Conservation (phyloP, 2,888 invertebrate species). For the Nephrotoma guestfalica region DNA sequence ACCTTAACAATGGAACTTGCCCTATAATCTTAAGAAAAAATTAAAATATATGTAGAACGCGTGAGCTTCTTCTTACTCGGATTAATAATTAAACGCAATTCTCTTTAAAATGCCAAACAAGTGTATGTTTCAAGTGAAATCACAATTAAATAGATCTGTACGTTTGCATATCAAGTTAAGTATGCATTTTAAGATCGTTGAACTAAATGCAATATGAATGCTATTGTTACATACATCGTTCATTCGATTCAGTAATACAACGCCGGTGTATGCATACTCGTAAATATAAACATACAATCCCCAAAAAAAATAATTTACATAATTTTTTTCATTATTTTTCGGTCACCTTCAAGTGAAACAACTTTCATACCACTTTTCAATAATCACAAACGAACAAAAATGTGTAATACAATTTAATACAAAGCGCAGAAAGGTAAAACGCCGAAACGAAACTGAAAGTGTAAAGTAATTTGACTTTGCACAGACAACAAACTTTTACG, state of each 20-base stretch:
- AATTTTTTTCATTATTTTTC: background rate
- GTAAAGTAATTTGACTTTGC: background rate
- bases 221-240: background rate
- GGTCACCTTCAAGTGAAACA: constrained; percentile 3
- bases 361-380: constrained; percentile 1
- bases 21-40: background rate
- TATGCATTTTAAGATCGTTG: background rate
- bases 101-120: too few species aligned
- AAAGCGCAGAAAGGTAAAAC: background rate
- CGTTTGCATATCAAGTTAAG: too few species aligned
- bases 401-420: background rate
- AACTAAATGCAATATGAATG: background rate
- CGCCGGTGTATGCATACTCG: background rate
- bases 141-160: too few species aligned
- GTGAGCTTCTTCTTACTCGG: too few species aligned
- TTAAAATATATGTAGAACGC: background rate
- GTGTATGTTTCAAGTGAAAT: too few species aligned
- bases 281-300: background rate
- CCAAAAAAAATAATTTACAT: background rate
- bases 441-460: background rate
- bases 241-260: background rate
- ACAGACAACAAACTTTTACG: background rate
- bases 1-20: background rate
- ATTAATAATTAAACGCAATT: too few species aligned
- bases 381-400: background rate